Conservation (phyloP, 2,888 invertebrate genomes). For the Dyspetes luteomarginatus region DNA sequence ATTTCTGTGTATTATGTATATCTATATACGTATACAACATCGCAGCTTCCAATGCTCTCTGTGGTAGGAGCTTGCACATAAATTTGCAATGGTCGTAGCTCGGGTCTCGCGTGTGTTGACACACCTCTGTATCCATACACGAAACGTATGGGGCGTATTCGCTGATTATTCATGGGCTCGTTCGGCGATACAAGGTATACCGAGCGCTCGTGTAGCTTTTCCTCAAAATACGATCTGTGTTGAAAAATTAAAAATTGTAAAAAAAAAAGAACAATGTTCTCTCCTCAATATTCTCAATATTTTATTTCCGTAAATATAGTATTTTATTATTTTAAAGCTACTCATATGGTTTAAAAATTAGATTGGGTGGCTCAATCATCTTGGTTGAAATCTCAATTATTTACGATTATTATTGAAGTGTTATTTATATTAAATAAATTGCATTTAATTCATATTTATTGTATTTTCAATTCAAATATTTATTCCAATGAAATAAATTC, state of each 20-base stretch:
- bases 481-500: background rate
- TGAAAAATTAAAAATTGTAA: background rate
- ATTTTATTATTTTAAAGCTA: no score
- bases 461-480: background rate
- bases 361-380: no score
- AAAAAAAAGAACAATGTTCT: background rate
- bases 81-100: constrained; percentile 50
- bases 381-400: no score
- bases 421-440: background rate
- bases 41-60: background rate
- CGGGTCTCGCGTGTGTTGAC: constrained; percentile 26
- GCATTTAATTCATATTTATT: background rate
- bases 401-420: no score
- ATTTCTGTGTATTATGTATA: no score
- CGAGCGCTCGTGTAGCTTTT: background rate
- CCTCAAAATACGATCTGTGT: background rate
- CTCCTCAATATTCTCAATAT: background rate
- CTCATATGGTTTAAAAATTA: no score
- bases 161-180: background rate
- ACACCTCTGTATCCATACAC: constrained; percentile 9
- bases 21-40: background rate
- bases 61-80: constrained; percentile 34
- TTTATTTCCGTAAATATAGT: no score
- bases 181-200: background rate
- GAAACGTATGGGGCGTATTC: constrained; percentile 24